Evolutionary conservation across 2,113 vertebrate genomes (phyloP).

Genomic region (Chloroceryle aenea): DNA sequence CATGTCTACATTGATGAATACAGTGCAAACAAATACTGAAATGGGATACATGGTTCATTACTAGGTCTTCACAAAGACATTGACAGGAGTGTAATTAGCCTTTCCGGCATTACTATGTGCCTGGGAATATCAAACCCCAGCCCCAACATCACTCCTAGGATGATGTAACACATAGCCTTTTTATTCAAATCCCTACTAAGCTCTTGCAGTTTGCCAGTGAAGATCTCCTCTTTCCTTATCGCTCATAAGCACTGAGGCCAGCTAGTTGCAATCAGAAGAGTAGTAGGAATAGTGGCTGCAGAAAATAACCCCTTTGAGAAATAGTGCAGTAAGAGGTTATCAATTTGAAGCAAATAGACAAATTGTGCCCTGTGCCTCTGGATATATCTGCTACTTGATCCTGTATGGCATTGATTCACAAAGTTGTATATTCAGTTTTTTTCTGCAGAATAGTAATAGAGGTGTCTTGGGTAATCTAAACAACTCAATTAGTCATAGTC

Average conservation of each 20-base stretch:
- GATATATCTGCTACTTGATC: not conserved
- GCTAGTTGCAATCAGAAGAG: not conserved
- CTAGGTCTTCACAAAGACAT: not conserved
- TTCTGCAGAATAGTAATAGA: not conserved
- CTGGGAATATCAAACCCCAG: not conserved
- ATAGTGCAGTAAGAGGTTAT: conserved; percentile 16
- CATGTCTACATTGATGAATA: not conserved
- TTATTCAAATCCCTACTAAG: not conserved
- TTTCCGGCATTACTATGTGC: not conserved
- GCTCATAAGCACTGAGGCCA: not conserved
- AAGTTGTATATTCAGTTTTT: not conserved
- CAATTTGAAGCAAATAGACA: conserved; percentile 13
- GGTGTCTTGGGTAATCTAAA: not conserved
- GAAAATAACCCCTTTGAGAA: conserved; percentile 32
- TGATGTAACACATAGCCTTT: not conserved
- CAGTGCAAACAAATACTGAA: not conserved
- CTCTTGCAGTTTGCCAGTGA: not conserved
- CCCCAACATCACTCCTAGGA: not conserved
- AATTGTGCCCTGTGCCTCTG: not conserved
- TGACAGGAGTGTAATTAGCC: not conserved
- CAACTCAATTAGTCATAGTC: not conserved
- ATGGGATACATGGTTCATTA: not conserved
- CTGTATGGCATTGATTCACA: not conserved
- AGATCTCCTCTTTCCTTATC: not conserved
- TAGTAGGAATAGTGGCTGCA: not conserved